Base-by-base conservation (phyloP, 1,140 invertebrate genomes). In the Panulirus ornatus region DNA sequence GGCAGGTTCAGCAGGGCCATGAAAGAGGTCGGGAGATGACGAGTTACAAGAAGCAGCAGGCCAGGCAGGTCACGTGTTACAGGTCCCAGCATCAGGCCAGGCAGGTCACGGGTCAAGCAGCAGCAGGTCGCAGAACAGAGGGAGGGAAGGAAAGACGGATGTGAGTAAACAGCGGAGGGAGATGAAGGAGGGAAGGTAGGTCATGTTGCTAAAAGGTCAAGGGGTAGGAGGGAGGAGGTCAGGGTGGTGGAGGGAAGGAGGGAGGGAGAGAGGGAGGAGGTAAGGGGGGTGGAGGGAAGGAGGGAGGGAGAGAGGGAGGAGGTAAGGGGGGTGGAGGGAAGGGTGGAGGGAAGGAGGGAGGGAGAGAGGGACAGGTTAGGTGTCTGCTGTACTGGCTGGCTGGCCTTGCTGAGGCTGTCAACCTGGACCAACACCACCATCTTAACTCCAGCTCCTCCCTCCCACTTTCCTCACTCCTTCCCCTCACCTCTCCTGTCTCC, bases 321-420 rank as follows among this genome's bases (percentile, higher is more conserved):
- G 22, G 63, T 6, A 30, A n/a, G 22, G 63, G 22, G 22, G 22
- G 63, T 6, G 22, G 22, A n/a, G 34, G 22, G 22, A 70, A 70
- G 5, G 63, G 63, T 9, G 22, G 63, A 70, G 34, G 63, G 63
- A 22, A 70, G 5, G 63, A 22, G 22, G 22, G 63, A 70, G 34
- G 63, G 22, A 70, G 22, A 30, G 63, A 70, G 63, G 63, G 63
- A 70, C n/a, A 30, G 63, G 22, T 27, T 58, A 22, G 51, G 51
- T n/a, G n/a, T n/a, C n/a, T n/a, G n/a, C n/a, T n/a, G n/a, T n/a
- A n/a, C n/a, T 30, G 9, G 36, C 27, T 22, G 1, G 66, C 36
- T 70, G 27, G 36, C 66, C 66, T 70, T 70, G 66, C 36, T 70
- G 36, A 70, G 66, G 66, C 66, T 70, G 66, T 70, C 70, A 73